A percentile compares a stretch with the other conserved stretches of the same genome.
Conservation (phyloP, 2,888 invertebrate species). For the Anthoptus insignis region DNA sequence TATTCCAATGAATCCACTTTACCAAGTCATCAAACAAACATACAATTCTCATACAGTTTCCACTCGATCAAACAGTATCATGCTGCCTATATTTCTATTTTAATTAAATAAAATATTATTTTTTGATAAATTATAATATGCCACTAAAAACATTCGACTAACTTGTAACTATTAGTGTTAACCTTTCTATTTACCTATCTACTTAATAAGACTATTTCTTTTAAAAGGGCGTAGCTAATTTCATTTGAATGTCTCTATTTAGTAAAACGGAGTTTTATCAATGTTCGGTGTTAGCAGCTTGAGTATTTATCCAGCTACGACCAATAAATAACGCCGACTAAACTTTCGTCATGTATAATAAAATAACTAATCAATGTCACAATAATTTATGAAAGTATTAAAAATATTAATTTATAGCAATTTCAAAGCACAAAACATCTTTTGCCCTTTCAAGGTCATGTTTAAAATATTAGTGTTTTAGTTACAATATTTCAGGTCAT, state of each 20-base stretch:
- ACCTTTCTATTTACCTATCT: conserved; percentile 74
- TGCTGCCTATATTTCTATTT: conserved; percentile 7
- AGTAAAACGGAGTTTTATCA: conserved; percentile 20
- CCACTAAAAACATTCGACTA: conserved; percentile 20
- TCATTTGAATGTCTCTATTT: conserved; percentile 23
- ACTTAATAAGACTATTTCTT: conserved; percentile 69
- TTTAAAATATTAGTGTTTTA: conserved; percentile 25
- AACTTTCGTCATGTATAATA: conserved; percentile 21
- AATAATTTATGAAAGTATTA: conserved; percentile 34
- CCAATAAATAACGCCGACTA: conserved; percentile 19
- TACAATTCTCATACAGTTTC: conserved; percentile 11
- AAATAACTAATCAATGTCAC: conserved; percentile 28
- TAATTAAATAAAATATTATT: conserved; percentile 55
- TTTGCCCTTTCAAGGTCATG: not conserved
- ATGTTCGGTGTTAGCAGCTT: conserved; percentile 20
- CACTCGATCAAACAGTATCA: conserved; percentile 4
- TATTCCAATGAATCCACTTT: conserved; percentile 10
- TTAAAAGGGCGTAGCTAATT: conserved; percentile 52
- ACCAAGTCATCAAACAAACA: conserved; percentile 3
- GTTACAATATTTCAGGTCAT: conserved; percentile 5
- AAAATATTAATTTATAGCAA: conserved; percentile 36
- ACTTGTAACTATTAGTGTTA: conserved; percentile 58
- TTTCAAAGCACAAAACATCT: conserved; percentile 19
- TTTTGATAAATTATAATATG: conserved; percentile 65
- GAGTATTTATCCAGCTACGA: conserved; percentile 13